Base-by-base conservation (phyloP, 1,140 invertebrate genomes). In the Drosophila busckii region DNA sequence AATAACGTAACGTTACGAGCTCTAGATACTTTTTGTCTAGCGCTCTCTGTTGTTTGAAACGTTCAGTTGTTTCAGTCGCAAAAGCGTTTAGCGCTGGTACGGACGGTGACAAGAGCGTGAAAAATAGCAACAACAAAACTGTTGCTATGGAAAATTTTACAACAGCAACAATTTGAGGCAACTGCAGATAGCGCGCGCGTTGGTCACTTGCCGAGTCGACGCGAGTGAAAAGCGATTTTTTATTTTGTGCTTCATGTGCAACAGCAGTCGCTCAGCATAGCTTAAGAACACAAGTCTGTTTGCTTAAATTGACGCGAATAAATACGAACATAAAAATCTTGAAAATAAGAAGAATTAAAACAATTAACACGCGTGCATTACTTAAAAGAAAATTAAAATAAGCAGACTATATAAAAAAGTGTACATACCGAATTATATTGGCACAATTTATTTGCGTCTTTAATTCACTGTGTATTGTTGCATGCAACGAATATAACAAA, bases 11-110 rank as follows among this genome's bases (percentile, higher is more conserved):
- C 46, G 22, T 10, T 32, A 25, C 26, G 16, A 78, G 83, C 85
- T 85, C 83, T 85, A 85, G 69, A 85, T 83, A 85, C 83, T 76
- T 85, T n/a, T 85, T 59, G 58, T 76, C 70, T 70, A 76, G 67
- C 67, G 60, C 53, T 58, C 44, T 29, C 41, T 48, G 46, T 53
- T n/a, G n/a, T n/a, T n/a, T n/a, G n/a, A 31, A 29, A 13, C 22
- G 15, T 22, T 26, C 22, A 4, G 9, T 38, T 31, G 23, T 44
- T n/a, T 78, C 71, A 78, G 71, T 78, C 73, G 73, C 75, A 82
- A 65, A 73, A 82, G 40, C 75, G 75, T 80, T 78, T 78, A 80
- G 63, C 73, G 67, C 59, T 63, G 67, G 80, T 58, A 37, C 75
- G 65, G 75, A 75, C 69, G 75, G 50, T 53, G 29, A 31, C 26